Percentiles rank a stretch among this genome's conserved stretches.
These are phyloP conservation scores for Pyxicephalus adspersus DNA, from an alignment of 2,113 vertebrate genomes.

Conservation along the genomic window DNA sequence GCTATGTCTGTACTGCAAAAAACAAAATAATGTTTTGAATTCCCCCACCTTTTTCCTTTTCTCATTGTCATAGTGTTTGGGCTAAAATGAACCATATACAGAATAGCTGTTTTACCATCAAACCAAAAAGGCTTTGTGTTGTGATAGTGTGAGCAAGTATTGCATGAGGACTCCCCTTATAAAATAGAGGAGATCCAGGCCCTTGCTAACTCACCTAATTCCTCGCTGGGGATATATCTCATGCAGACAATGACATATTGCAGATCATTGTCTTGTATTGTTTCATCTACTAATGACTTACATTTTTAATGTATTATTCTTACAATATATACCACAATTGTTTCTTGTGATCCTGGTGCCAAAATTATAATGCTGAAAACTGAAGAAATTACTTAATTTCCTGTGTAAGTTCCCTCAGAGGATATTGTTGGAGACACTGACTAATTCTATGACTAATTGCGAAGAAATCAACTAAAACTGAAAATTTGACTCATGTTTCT, in stretches of 20 bases:
- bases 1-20: no score
- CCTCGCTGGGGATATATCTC: not conserved
- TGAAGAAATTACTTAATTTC: conserved; percentile 72
- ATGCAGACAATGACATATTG: not conserved
- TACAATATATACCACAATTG: not conserved
- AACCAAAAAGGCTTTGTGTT: no score
- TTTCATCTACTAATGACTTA: not conserved
- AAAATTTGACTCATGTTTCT: conserved; percentile 64
- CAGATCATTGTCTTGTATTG: not conserved
- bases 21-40: no score
- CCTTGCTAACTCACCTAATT: not conserved
- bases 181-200: not conserved
- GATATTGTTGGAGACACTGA: conserved; percentile 70
- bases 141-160: no score
- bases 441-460: conserved; percentile 62
- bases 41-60: no score
- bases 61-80: no score
- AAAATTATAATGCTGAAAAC: conserved; percentile 18
- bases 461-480: conserved; percentile 70
- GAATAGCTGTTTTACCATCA: no score
- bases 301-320: not conserved
- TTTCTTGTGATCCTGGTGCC: conserved; percentile 16
- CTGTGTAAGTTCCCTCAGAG: conserved; percentile 73
- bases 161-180: no score
- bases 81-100: no score